Percentiles rank a stretch among this genome's conserved stretches.
Evolutionary conservation across 2,797 vertebrate genomes (phyloP).

Genomic region (Agapornis canus): DNA sequence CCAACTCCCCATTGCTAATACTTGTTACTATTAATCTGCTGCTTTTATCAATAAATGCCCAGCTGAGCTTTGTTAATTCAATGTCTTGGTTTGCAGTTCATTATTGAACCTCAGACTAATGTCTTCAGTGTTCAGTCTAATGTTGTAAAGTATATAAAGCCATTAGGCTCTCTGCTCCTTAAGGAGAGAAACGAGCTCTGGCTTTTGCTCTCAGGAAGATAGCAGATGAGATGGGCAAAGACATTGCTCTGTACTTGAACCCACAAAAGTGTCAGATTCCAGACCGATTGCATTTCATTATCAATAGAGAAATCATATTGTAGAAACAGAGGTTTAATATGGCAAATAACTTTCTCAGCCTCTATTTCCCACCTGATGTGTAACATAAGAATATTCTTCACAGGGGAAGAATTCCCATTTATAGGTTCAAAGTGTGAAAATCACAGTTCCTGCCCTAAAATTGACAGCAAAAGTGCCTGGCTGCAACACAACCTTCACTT

Average conservation of each 20-base stretch:
- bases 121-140: not conserved
- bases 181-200: not conserved
- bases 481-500: not conserved
- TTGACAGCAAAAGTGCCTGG: not conserved
- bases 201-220: not conserved
- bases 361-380: not conserved
- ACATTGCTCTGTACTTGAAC: not conserved
- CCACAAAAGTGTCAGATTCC: not conserved
- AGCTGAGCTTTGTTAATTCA: constrained; percentile 21
- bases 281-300: not conserved
- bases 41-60: constrained; percentile 15
- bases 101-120: not conserved
- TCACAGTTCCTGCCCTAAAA: not conserved
- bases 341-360: not conserved
- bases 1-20: not conserved
- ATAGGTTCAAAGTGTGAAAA: not conserved
- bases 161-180: not conserved
- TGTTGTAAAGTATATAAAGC: not conserved
- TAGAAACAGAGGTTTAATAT: not conserved
- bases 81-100: not conserved
- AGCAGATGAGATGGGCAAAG: not conserved
- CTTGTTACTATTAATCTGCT: not conserved
- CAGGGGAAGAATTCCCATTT: not conserved
- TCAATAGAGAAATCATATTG: not conserved
- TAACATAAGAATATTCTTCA: not conserved